Base-by-base conservation (phyloP, 2,113 vertebrate species). In the Panthera tigris region DNA sequence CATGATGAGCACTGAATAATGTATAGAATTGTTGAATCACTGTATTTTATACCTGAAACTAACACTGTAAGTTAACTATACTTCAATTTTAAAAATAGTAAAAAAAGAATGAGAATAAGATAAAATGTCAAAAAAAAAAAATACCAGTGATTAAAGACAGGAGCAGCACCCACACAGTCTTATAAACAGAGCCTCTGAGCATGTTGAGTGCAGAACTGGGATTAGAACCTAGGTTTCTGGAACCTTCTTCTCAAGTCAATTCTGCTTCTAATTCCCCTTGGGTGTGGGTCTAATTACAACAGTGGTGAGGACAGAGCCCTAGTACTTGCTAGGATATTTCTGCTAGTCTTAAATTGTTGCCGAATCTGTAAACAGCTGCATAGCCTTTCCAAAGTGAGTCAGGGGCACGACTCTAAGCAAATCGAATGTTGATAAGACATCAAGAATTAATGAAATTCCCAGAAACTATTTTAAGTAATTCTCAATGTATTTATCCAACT, bases 391-490 rank as follows among this genome's bases (percentile, higher is more conserved):
- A 55, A 74, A 78, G 15, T 55, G 21, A 86, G 5, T 66, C 13
- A 4, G 7, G 7, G 39, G 5, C 25, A 68, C 11, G 25, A 48
- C 33, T 84, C 8, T 57, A 68, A 82, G 48, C 57, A 95, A 95
- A 55, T 4, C 7, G 7, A 69, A 81, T 36, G 31, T 68, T 31
- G 68, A 48, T 36, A 45, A 65, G n/a, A 68, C 31, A 68, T 89
- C 50, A 88, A 86, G 13, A 93, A 88, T 52, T 52, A 29, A n/a
- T 66, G 11, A 63, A 86, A 63, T 39, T 79, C 88, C 52, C 27
- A 82, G 89, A 94, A 94, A 74, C 61, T n/a, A 82, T 41, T 78
- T 74, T 36, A 80, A 82, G 55, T 23, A 48, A 83, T 89, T 96
- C 88, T 57, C 45, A 66, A 68, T 73, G 68, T 57, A 41, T 89